Evolutionary conservation across 2,113 vertebrate species (phyloP), one percentile per base, ranked within the genome.

Genomic region (Zeus faber): DNA sequence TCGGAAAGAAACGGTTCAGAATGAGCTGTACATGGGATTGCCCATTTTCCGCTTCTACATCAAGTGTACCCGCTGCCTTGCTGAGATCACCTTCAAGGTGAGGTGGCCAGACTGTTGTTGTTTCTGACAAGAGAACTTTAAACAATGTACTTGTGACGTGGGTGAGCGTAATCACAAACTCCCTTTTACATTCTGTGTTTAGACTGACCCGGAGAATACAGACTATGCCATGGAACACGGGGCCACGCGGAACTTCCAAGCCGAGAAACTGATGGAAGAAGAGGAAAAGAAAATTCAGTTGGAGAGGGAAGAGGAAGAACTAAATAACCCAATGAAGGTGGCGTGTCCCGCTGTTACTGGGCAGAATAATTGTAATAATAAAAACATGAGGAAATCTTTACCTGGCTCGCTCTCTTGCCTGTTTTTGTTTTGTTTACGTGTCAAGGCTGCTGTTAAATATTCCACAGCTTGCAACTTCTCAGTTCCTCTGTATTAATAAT

Each of bases 311-410:
- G 96, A 99, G 0, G 96, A 99, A 37, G 96, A 99, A 67, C 88
- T 99, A 5, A 99, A 98, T 84, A 99, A 99, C 29, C 96, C 96
- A 22, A 98, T 98, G 96, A 99, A 99, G 93, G 96, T 96, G 65
- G 2, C 14, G 35, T 39, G n/a, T n/a, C n/a, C n/a, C n/a, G n/a
- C n/a, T n/a, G n/a, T n/a, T n/a, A n/a, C n/a, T n/a, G n/a, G n/a
- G n/a, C n/a, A n/a, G n/a, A n/a, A n/a, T n/a, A n/a, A n/a, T n/a
- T n/a, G n/a, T n/a, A n/a, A n/a, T n/a, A n/a, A n/a, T n/a, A n/a
- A n/a, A n/a, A n/a, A n/a, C n/a, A n/a, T n/a, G n/a, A n/a, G n/a
- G n/a, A n/a, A n/a, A n/a, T n/a, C n/a, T n/a, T n/a, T n/a, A n/a
- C n/a, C n/a, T n/a, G n/a, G n/a, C n/a, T n/a, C n/a, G n/a, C n/a